Conservation (phyloP, 92 coral and sea anemone genomes). For the Hydrozoanthus gracilis region DNA sequence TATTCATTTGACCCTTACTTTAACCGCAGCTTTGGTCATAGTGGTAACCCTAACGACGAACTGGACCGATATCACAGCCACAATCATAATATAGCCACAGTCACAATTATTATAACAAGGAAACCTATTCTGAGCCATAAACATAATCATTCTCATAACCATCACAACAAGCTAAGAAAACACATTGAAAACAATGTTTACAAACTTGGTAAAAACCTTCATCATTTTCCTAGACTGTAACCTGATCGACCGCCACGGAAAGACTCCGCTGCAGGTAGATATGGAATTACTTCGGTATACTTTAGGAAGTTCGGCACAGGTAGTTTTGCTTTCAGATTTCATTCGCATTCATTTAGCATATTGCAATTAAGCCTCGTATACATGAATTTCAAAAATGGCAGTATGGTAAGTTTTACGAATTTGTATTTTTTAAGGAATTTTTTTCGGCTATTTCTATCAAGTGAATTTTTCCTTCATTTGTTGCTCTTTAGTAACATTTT, state of each 20-base stretch:
- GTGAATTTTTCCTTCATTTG: too few relatives aligned
- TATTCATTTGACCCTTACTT: neutral
- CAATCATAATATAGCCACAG: neutral
- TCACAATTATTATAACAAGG: neutral
- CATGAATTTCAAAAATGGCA: too few relatives aligned
- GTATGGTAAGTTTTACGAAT: too few relatives aligned
- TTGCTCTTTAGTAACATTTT: too few relatives aligned
- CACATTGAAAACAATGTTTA: neutral
- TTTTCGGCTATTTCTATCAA: too few relatives aligned
- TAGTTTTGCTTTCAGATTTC: too few relatives aligned
- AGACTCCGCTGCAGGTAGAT: constrained; percentile 79
- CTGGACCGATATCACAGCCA: neutral
- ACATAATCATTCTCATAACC: neutral
- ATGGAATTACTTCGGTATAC: neutral
- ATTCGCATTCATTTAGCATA: too few relatives aligned
- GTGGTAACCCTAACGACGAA: neutral
- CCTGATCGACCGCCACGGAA: constrained; percentile 77
- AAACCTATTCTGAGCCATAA: neutral
- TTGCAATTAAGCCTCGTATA: too few relatives aligned
- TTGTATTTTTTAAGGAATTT: too few relatives aligned
- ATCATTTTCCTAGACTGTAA: constrained; percentile 72
- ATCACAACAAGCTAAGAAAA: neutral
- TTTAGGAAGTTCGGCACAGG: too few relatives aligned
- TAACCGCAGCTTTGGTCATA: neutral
- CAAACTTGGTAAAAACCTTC: neutral